A percentile compares a stretch with the other conserved stretches of the same genome.
Evolutionary conservation across 2,113 vertebrate species (phyloP).

Genomic region (Oryctolagus cuniculus): mOryCun1.1 NC_091445.1:89249001-89249500

Average conservation of each 20-base stretch:
- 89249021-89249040: too few species aligned
- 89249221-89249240: neutral
- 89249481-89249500: neutral
- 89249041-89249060: neutral
- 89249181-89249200: neutral
- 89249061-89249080: neutral
- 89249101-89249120: neutral
- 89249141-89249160: conserved; percentile 24
- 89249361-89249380: neutral
- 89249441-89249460: too few species aligned
- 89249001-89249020: neutral
- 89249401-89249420: neutral
- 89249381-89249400: neutral
- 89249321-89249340: neutral
- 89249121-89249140: neutral
- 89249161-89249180: neutral
- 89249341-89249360: neutral
- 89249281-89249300: neutral
- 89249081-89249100: neutral
- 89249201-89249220: neutral
- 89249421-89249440: neutral
- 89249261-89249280: neutral
- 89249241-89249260: neutral
- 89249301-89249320: neutral
- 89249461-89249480: neutral